A percentile compares a stretch with the other conserved stretches of the same genome.
Conservation (phyloP, 2,888 invertebrate genomes). For the Coleophora deauratella region DNA sequence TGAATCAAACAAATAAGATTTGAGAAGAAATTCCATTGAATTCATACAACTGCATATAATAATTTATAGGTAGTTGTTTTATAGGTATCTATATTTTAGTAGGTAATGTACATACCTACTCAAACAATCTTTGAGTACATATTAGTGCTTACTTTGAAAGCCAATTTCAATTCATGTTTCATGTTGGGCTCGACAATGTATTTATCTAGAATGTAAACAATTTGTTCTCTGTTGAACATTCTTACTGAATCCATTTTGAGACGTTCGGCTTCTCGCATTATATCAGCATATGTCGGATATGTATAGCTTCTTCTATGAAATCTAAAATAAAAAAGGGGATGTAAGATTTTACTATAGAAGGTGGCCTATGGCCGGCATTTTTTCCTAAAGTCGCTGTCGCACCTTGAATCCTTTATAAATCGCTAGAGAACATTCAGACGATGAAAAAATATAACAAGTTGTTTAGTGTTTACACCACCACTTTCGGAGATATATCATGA, state of each 20-base stretch:
- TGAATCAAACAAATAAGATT: too few species aligned
- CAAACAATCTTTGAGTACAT: neutral
- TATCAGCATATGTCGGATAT: slow-evolving; percentile 50
- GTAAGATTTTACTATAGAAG: too few species aligned
- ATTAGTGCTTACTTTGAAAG: slow-evolving; percentile 43
- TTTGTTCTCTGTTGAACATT: slow-evolving; percentile 48
- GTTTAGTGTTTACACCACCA: neutral
- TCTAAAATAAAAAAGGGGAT: slow-evolving; percentile 31
- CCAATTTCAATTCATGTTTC: slow-evolving; percentile 51
- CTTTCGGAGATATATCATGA: too few species aligned
- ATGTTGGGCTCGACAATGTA: slow-evolving; percentile 41
- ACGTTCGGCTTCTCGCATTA: slow-evolving; percentile 47
- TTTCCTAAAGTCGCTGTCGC: too few species aligned
- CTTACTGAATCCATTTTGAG: slow-evolving; percentile 38
- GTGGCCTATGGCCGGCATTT: too few species aligned
- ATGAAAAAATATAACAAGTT: too few species aligned
- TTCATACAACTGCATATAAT: neutral
- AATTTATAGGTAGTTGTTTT: neutral
- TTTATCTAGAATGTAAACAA: slow-evolving; percentile 47
- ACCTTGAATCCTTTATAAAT: too few species aligned
- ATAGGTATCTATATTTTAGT: neutral
- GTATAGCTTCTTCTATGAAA: slow-evolving; percentile 51
- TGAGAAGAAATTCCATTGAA: neutral
- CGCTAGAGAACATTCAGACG: too few species aligned
- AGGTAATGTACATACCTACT: neutral